A percentile compares a stretch with the other conserved stretches of the same genome.
These are phyloP conservation scores for Cistogaster globosa DNA, from an alignment of 2,888 invertebrate species.

Conservation along the genomic window DNA sequence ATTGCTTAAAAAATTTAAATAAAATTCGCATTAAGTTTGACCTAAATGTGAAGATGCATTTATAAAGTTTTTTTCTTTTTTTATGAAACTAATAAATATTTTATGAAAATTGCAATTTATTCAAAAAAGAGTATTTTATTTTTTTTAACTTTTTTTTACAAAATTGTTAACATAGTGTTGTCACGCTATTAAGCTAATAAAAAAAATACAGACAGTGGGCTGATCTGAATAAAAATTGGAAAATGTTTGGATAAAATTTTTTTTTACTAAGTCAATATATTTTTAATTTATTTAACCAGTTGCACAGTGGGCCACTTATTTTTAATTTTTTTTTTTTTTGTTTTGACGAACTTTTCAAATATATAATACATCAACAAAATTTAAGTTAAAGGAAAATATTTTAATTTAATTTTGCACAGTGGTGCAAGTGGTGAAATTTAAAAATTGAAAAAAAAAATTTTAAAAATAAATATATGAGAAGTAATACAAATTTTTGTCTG, in stretches of 20 bases:
- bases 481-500: too few relatives aligned
- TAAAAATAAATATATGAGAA: too few relatives aligned
- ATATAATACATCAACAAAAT: too few relatives aligned
- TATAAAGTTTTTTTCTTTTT: conserved; percentile 17
- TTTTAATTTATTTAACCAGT: too few relatives aligned
- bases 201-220: conserved; percentile 21
- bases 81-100: conserved; percentile 57
- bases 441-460: too few relatives aligned
- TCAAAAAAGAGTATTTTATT: conserved; percentile 46
- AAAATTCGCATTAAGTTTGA: conserved; percentile 68
- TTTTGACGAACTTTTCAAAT: too few relatives aligned
- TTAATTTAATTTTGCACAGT: too few relatives aligned
- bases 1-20: conserved; percentile 37
- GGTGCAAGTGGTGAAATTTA: too few relatives aligned
- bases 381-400: too few relatives aligned
- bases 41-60: conserved; percentile 66
- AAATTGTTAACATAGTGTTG: conserved; percentile 21
- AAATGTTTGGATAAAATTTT: background rate
- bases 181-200: conserved; percentile 53
- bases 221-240: background rate
- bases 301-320: too few relatives aligned
- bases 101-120: conserved; percentile 59
- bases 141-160: background rate
- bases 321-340: too few relatives aligned
- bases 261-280: too few relatives aligned